Evolutionary conservation across 2,888 invertebrate species (phyloP).

Genomic region (Elgonia sp.): DNA sequence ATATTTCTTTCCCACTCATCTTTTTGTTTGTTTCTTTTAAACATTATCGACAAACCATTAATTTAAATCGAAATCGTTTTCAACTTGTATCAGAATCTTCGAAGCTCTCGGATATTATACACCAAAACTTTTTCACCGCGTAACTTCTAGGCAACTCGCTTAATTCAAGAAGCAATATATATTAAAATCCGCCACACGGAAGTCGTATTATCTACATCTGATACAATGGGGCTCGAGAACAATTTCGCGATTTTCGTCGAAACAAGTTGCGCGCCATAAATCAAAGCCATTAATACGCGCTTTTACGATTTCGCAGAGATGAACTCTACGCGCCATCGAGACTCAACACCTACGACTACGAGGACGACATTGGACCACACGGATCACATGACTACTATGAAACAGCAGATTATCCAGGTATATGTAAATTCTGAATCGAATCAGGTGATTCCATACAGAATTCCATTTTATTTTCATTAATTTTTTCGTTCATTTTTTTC

Average conservation of each 20-base stretch:
- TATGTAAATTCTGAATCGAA: conserved; percentile 64
- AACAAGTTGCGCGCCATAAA: conserved; percentile 39
- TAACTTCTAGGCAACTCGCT: conserved; percentile 40
- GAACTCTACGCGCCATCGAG: conserved; percentile 82
- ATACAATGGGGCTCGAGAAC: conserved; percentile 32
- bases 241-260: conserved; percentile 34
- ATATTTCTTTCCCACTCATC: too few relatives aligned
- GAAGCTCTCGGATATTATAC: conserved; percentile 43
- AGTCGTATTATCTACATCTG: conserved; percentile 46
- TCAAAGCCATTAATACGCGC: conserved; percentile 51
- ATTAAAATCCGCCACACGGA: conserved; percentile 41
- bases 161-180: conserved; percentile 61
- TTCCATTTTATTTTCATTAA: background rate
- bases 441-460: background rate
- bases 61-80: conserved; percentile 6
- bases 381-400: conserved; percentile 87
- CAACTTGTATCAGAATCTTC: conserved; percentile 24
- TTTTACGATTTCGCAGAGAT: conserved; percentile 78
- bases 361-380: conserved; percentile 84
- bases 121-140: conserved; percentile 18
- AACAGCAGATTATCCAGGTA: conserved; percentile 87
- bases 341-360: conserved; percentile 85
- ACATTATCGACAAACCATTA: conserved; percentile 8
- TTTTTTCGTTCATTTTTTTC: background rate
- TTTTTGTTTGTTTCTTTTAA: too few relatives aligned